These are phyloP conservation scores for Pachyrhynchus sulphureomaculatus DNA, from an alignment of 1,140 invertebrate species.

Conservation along the genomic window DNA sequence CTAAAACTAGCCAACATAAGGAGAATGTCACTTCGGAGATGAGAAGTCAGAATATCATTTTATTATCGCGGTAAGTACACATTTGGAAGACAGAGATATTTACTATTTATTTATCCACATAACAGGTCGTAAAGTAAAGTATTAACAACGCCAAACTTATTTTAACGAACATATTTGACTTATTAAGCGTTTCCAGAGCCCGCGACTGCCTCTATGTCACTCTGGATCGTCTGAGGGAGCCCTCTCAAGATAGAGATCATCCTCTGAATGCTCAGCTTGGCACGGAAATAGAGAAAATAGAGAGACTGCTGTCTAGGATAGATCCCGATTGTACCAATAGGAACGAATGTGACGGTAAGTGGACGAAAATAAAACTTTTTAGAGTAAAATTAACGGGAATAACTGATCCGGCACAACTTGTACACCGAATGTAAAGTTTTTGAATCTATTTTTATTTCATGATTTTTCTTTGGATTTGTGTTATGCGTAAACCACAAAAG, in stretches of 20 bases:
- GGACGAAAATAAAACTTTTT: too few species aligned
- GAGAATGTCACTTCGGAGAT: slow-evolving; percentile 62
- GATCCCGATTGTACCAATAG: slow-evolving; percentile 58
- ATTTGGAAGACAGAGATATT: neutral
- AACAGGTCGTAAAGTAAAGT: too few species aligned
- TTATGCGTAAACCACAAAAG: too few species aligned
- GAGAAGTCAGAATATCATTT: slow-evolving; percentile 61
- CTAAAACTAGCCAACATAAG: slow-evolving; percentile 57
- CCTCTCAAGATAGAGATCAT: slow-evolving; percentile 62
- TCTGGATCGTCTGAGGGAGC: slow-evolving; percentile 67
- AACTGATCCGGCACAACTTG: too few species aligned
- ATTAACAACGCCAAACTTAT: too few species aligned
- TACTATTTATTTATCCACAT: too few species aligned
- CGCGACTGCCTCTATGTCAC: slow-evolving; percentile 71
- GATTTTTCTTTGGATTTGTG: too few species aligned
- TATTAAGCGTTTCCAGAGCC: slow-evolving; percentile 60
- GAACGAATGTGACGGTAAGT: slow-evolving; percentile 55
- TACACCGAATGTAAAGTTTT: too few species aligned
- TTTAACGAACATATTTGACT: too few species aligned
- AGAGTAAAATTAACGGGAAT: too few species aligned
- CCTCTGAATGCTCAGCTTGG: slow-evolving; percentile 65
- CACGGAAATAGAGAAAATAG: slow-evolving; percentile 65
- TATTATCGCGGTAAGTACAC: slow-evolving; percentile 52
- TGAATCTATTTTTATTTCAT: too few species aligned
- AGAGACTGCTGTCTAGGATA: slow-evolving; percentile 62